Percentiles rank a stretch among this genome's conserved stretches.
Conservation (phyloP, 2,888 invertebrate species). For the Elaeidobius kamerunicus region DNA sequence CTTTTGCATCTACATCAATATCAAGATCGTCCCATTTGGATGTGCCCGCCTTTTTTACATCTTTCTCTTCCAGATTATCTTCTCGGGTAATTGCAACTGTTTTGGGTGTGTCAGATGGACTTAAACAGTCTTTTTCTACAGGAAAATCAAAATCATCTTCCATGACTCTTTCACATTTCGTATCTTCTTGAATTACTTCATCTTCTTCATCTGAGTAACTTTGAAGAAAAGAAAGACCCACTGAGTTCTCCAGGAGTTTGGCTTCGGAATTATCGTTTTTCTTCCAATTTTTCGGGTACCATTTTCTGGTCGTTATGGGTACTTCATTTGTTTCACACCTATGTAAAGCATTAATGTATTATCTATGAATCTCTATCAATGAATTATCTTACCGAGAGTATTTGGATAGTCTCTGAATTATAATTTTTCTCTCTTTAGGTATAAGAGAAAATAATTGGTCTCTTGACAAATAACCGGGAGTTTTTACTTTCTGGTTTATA, state of each 20-base stretch:
- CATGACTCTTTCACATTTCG: background rate
- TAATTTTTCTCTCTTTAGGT: slow-evolving; percentile 34
- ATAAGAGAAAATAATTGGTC: slow-evolving; percentile 38
- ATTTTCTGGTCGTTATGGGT: slow-evolving; percentile 34
- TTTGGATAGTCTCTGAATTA: slow-evolving; percentile 34
- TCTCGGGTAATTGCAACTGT: background rate
- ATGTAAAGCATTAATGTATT: background rate
- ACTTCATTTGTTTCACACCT: slow-evolving; percentile 2
- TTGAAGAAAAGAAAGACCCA: slow-evolving; percentile 46
- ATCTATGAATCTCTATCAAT: background rate
- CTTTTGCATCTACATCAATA: background rate
- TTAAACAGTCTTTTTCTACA: background rate
- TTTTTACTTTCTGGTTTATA: slow-evolving; percentile 35
- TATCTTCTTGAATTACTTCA: background rate
- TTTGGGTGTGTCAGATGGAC: slow-evolving; percentile 9
- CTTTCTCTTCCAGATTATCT: background rate
- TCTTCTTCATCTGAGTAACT: slow-evolving; percentile 44
- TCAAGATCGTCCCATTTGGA: slow-evolving; percentile 2
- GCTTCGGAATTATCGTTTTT: slow-evolving; percentile 37
- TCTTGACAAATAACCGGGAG: slow-evolving; percentile 35
- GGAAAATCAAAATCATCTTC: background rate
- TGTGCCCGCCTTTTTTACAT: background rate
- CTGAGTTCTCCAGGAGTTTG: slow-evolving; percentile 43
- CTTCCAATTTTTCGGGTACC: slow-evolving; percentile 43
- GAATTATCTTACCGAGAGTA: slow-evolving; percentile 2